A percentile compares a stretch with the other conserved stretches of the same genome.
Conservation (phyloP, 2,888 invertebrate species). For the Drosophila basisetae region DNA sequence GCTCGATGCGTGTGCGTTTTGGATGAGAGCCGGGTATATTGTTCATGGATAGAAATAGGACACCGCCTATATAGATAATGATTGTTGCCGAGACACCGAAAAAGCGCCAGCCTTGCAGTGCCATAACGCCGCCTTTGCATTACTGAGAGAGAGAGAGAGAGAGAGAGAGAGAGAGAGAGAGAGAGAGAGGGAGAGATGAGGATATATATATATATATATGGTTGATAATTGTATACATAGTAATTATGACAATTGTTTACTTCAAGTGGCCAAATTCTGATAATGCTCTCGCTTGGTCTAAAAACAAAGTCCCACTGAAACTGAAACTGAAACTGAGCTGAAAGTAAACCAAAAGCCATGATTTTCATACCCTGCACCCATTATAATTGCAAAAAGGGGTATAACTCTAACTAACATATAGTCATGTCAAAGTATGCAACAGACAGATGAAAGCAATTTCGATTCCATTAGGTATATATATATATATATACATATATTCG, state of each 20-base stretch:
- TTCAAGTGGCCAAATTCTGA: conserved; percentile 15
- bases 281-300: conserved; percentile 6
- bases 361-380: conserved; percentile 8
- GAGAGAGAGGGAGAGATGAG: neutral
- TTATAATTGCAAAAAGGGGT: neutral
- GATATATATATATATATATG: neutral
- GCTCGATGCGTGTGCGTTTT: conserved; percentile 81
- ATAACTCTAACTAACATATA: too few relatives aligned
- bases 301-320: conserved; percentile 3
- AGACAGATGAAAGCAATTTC: neutral
- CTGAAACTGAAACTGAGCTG: conserved; percentile 11
- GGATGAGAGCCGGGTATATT: conserved; percentile 84
- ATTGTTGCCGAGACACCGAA: conserved; percentile 85
- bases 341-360: conserved; percentile 34
- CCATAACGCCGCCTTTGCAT: conserved; percentile 84
- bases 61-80: conserved; percentile 85
- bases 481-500: too few relatives aligned
- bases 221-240: conserved; percentile 1
- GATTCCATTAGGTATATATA: neutral
- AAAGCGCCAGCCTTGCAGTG: conserved; percentile 85
- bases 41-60: conserved; percentile 85
- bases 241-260: conserved; percentile 7
- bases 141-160: conserved; percentile 57
- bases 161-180: neutral
- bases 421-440: neutral